Conservation (phyloP, 2,797 vertebrate genomes). For the Anguilla megastoma region DNA sequence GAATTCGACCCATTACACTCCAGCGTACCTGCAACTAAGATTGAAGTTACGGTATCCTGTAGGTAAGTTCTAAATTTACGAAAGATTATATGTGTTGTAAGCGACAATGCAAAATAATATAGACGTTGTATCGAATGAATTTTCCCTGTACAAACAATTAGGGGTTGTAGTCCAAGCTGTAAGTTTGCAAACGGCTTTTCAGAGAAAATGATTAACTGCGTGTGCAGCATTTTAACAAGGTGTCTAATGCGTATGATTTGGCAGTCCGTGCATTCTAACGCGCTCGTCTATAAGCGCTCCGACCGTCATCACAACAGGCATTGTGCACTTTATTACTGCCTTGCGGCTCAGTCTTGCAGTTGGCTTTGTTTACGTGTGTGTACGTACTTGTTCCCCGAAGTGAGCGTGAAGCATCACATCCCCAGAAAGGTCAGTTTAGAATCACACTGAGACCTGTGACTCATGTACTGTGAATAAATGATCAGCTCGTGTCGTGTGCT, state of each 20-base stretch:
- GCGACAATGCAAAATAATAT: neutral
- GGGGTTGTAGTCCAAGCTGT: neutral
- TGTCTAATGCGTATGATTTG: neutral
- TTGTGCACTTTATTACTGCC: neutral
- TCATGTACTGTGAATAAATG: constrained; percentile 21
- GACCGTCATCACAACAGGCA: neutral
- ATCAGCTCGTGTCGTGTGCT: neutral
- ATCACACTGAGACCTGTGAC: constrained; percentile 19
- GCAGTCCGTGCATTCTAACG: neutral
- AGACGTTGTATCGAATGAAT: neutral
- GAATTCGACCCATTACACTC: constrained; percentile 82
- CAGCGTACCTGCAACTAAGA: constrained; percentile 89
- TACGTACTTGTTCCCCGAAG: constrained; percentile 20
- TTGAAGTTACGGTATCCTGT: constrained; percentile 91
- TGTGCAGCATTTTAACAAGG: neutral
- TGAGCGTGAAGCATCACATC: neutral
- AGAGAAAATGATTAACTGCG: neutral
- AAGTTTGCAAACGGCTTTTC: neutral
- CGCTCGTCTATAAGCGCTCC: neutral
- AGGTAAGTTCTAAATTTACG: constrained; percentile 71
- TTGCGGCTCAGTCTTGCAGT: neutral
- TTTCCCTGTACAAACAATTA: neutral
- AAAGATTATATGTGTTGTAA: neutral
- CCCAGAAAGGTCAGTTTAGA: constrained; percentile 30
- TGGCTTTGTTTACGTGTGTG: neutral